Evolutionary conservation across 2,797 vertebrate species (phyloP), one percentile per base, ranked within the genome.

Genomic region (Agapornis canus): DNA sequence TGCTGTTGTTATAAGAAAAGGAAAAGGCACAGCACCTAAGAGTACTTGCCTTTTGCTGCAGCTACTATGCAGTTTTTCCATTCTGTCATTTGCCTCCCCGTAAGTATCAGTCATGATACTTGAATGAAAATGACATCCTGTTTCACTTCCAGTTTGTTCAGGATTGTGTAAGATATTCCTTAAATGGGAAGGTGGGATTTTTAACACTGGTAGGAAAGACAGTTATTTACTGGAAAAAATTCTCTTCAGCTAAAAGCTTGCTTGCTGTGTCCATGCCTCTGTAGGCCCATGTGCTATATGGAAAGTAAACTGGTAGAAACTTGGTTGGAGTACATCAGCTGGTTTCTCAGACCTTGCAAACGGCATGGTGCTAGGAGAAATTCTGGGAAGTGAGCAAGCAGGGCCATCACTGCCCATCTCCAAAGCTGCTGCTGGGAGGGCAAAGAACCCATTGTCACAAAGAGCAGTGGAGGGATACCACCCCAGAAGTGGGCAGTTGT

Each of bases 281-380:
- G 0, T 1, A 21, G n/a, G 22, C 12, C 2, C 0, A 0, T 23
- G 59, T 13, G 10, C 64, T 31, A 3, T 37, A 31, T 3, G 3
- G 73, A 61, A 40, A 49, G 59, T 0, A 43, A 71, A 48, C 11
- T 1, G 1, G 35, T 63, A 43, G 54, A 80, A 82, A 10, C 40
- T 26, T 48, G 21, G 6, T 2, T 42, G 47, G 31, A 57, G 17
- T 57, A 31, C 63, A 63, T 51, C 6, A 1, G 1, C 13, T 79
- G 80, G 11, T 25, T 73, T 70, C 52, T 84, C 11, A 5, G n/a
- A 56, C 51, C 43, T 73, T 66, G 51, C 27, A 25, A 11, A 18
- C 32, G 17, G 26, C 47, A 26, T 25, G 3, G 25, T 19, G 18
- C 15, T 72, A 15, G 0, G 3, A 51, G 40, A 60, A 82, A 70